Conservation (phyloP, 1,140 invertebrate species). For the Stenopsyche tienmushanensis region DNA sequence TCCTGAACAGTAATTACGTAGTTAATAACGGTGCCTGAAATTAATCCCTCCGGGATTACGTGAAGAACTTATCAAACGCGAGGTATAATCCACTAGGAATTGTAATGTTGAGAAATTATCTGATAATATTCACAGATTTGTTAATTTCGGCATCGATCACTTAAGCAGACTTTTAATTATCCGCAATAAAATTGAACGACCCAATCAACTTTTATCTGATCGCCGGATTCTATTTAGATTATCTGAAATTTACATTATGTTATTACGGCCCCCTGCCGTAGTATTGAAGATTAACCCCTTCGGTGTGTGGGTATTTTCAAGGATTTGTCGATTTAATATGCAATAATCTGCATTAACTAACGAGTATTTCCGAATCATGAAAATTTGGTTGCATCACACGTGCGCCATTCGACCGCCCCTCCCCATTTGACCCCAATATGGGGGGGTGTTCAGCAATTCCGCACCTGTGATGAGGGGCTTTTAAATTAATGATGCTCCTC, state of each 20-base stretch:
- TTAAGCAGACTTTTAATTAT: no score
- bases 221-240: no score
- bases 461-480: not conserved
- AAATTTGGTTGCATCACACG: not conserved
- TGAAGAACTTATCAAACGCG: not conserved
- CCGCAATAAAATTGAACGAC: no score
- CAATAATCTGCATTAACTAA: not conserved
- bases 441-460: no score
- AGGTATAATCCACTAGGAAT: not conserved
- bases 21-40: not conserved
- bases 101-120: not conserved
- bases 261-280: no score
- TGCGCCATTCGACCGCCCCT: not conserved
- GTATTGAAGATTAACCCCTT: no score
- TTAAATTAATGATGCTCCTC: conserved; percentile 9
- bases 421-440: not conserved
- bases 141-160: no score
- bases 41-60: not conserved
- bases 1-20: not conserved
- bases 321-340: no score
- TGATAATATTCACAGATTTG: not conserved
- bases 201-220: no score
- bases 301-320: no score
- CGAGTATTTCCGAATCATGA: not conserved
- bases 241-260: no score